Conservation (phyloP, 2,797 vertebrate genomes). For the Synaphobranchus kaupii region DNA sequence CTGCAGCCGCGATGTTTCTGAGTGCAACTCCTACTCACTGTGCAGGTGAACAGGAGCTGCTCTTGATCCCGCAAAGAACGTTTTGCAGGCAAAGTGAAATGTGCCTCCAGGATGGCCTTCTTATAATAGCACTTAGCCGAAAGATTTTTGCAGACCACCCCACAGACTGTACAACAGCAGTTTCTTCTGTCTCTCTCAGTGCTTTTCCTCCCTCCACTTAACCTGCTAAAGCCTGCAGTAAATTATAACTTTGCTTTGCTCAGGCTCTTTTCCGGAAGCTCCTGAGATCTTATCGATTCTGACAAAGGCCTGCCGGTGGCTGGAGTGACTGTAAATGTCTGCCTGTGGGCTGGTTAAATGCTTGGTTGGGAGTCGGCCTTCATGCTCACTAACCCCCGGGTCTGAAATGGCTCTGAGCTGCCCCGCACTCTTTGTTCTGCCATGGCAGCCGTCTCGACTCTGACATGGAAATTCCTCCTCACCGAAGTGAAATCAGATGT, state of each 20-base stretch:
- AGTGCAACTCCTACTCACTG: neutral
- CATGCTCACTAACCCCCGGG: neutral
- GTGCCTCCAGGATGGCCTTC: neutral
- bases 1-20: neutral
- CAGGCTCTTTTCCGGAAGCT: neutral
- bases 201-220: neutral
- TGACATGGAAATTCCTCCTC: slow-evolving; percentile 45
- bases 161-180: neutral
- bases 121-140: neutral
- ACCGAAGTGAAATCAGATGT: slow-evolving; percentile 37
- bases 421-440: slow-evolving; percentile 36
- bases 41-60: neutral
- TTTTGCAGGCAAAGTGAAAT: neutral
- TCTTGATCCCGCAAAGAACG: neutral
- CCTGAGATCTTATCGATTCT: neutral
- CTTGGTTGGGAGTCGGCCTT: neutral
- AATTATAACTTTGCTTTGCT: slow-evolving; percentile 2
- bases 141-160: neutral
- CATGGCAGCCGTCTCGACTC: slow-evolving; percentile 34
- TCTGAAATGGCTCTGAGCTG: neutral
- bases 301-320: neutral
- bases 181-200: neutral
- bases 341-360: neutral
- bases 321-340: neutral
- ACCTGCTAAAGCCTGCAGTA: neutral